Evolutionary conservation across 2,113 vertebrate species (phyloP).

Genomic region (Ammodytes dubius): DNA sequence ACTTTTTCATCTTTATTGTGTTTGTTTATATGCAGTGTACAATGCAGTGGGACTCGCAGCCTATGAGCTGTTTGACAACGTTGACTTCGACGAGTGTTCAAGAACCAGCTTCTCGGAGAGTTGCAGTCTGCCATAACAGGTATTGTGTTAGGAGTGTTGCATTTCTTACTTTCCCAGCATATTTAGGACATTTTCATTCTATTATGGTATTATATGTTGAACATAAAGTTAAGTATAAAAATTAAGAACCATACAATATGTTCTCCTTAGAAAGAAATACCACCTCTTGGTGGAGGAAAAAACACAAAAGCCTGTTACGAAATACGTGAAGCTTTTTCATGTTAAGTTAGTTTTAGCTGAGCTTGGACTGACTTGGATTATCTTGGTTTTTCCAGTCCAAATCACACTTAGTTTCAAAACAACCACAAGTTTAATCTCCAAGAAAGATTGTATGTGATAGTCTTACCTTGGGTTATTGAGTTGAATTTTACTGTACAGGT

Average conservation of each 20-base stretch:
- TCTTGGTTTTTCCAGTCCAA: too few species aligned
- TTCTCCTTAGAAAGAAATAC: neutral
- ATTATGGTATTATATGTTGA: neutral
- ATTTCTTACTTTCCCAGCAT: neutral
- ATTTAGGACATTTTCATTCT: neutral
- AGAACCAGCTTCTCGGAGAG: constrained; percentile 94
- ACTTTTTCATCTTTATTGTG: neutral
- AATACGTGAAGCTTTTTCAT: neutral
- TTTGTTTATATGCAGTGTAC: constrained; percentile 87
- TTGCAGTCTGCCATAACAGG: constrained; percentile 96
- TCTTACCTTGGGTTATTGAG: neutral
- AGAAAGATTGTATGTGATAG: neutral
- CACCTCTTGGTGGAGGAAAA: neutral
- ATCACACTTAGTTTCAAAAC: neutral
- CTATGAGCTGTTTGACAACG: constrained; percentile 97
- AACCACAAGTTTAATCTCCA: neutral
- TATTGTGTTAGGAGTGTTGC: constrained; percentile 58
- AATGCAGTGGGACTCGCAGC: constrained; percentile 97
- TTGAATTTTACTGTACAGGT: neutral
- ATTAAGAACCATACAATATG: neutral
- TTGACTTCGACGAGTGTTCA: constrained; percentile 99
- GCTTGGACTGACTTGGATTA: too few species aligned
- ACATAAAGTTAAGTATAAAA: neutral
- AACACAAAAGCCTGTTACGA: neutral
- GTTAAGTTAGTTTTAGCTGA: neutral